phyloP scores from a whole-genome alignment of 2,888 invertebrate species.

The Neoascia interrupta region DNA sequence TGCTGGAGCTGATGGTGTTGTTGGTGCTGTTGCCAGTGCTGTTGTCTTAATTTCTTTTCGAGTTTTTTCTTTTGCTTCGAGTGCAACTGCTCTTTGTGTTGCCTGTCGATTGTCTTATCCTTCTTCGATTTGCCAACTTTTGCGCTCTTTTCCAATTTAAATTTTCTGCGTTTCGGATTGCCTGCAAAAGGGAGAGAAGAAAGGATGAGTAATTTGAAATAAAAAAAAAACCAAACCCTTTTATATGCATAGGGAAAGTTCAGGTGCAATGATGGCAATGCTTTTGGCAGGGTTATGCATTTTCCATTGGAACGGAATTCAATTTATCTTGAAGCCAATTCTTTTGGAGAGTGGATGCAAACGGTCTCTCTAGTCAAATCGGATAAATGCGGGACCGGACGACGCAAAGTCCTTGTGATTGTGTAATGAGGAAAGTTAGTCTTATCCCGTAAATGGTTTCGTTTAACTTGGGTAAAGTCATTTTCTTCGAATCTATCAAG shows the following conservation, averaged over 20 bases:
- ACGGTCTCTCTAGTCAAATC: slow-evolving; percentile 25
- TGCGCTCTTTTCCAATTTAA: slow-evolving; percentile 67
- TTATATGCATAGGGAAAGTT: neutral
- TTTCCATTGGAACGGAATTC: slow-evolving; percentile 13
- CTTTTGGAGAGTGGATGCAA: slow-evolving; percentile 20
- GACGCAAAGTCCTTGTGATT: slow-evolving; percentile 1
- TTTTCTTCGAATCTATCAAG: too few relatives aligned
- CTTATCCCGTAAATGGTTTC: neutral
- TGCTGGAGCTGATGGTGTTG: slow-evolving; percentile 37
- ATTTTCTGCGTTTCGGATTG: slow-evolving; percentile 68
- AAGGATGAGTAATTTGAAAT: neutral
- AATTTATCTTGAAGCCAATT: slow-evolving; percentile 14
- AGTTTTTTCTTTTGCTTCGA: slow-evolving; percentile 57
- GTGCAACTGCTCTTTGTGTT: slow-evolving; percentile 71
- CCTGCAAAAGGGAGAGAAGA: slow-evolving; percentile 28
- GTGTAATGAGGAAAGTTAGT: slow-evolving; percentile 5
- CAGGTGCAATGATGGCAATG: slow-evolving; percentile 25
- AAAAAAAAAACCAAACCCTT: too few relatives aligned
- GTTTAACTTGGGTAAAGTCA: neutral
- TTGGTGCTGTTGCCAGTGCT: slow-evolving; percentile 39
- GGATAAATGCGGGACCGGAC: neutral
- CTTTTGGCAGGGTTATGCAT: slow-evolving; percentile 9
- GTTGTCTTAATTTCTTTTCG: slow-evolving; percentile 53
- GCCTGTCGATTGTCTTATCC: slow-evolving; percentile 71
- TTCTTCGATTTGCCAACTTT: slow-evolving; percentile 70